A percentile compares a stretch with the other conserved stretches of the same genome.
These are phyloP conservation scores for Eucidaris tribuloides DNA, from an alignment of 35 echinoderm and acorn worm genomes.

Conservation along the genomic window DNA sequence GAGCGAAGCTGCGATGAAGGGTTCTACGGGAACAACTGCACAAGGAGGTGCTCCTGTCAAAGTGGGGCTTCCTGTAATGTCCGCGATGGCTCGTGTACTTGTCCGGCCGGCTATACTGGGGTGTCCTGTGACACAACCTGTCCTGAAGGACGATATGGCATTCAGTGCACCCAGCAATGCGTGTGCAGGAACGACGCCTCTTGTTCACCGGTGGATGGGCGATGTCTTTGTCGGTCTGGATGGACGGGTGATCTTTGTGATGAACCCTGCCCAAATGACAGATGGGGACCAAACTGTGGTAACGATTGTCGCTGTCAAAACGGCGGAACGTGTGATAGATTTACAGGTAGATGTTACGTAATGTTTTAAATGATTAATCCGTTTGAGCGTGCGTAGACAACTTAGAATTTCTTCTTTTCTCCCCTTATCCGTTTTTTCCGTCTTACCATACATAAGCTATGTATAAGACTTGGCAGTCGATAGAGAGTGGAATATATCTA, in stretches of 20 bases:
- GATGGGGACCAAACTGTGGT: conserved; percentile 58
- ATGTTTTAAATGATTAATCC: too few species aligned
- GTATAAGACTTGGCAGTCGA: too few species aligned
- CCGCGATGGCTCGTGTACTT: conserved; percentile 53
- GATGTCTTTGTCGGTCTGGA: conserved; percentile 56
- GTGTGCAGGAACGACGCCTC: conserved; percentile 54
- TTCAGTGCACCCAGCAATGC: conserved; percentile 52
- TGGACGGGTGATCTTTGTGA: conserved; percentile 71
- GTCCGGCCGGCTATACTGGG: conserved; percentile 54
- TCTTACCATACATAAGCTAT: too few species aligned
- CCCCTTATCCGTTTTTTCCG: too few species aligned
- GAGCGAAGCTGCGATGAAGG: conserved; percentile 52
- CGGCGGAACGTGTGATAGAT: conserved; percentile 62
- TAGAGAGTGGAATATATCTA: too few species aligned
- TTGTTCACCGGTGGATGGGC: conserved; percentile 52
- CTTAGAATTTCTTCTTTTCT: too few species aligned
- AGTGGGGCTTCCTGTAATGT: conserved; percentile 57
- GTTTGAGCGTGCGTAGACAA: too few species aligned
- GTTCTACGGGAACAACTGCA: conserved; percentile 66
- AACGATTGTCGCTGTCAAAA: conserved; percentile 70
- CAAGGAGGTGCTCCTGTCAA: conserved; percentile 14
- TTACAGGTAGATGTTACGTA: conserved; percentile 46
- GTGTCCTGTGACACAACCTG: conserved; percentile 43
- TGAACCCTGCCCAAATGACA: conserved; percentile 22
- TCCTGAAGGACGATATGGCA: conserved; percentile 48